These are phyloP conservation scores for Recurvirostra avosetta DNA, from an alignment of 2,113 vertebrate genomes.

Conservation along the genomic window DNA sequence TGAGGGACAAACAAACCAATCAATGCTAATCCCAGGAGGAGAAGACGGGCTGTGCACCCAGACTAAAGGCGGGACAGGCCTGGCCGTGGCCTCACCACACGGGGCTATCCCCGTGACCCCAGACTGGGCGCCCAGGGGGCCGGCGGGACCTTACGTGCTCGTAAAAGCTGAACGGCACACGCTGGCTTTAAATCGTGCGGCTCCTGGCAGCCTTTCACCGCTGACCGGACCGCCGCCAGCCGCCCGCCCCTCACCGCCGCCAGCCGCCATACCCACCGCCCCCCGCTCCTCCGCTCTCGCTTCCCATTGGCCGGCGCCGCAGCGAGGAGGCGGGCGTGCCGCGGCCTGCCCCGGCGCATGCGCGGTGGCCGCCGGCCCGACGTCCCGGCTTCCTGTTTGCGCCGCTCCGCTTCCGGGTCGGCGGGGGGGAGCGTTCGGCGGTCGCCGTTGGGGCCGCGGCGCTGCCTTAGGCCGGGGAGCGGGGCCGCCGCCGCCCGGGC, in stretches of 20 bases:
- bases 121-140: rapidly evolving
- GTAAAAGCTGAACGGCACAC: rapidly evolving
- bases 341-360: not conserved
- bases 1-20: rapidly evolving
- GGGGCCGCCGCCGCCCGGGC: not conserved
- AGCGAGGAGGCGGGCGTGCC: rapidly evolving
- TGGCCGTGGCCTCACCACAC: rapidly evolving
- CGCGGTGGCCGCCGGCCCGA: rapidly evolving
- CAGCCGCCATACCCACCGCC: too few relatives aligned
- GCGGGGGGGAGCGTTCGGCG: not conserved
- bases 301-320: not conserved
- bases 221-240: rapidly evolving
- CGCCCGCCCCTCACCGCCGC: rapidly evolving
- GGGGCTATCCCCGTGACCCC: rapidly evolving
- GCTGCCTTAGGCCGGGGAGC: not conserved
- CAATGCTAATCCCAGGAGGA: rapidly evolving
- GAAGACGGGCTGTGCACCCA: rapidly evolving
- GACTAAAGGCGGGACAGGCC: rapidly evolving
- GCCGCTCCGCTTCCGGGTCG: constrained; percentile 1
- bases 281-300: not conserved
- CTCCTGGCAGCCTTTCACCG: rapidly evolving
- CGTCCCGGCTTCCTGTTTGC: not conserved
- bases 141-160: rapidly evolving
- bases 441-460: not conserved
- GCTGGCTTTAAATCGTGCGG: rapidly evolving